Base-by-base conservation (phyloP, 2,113 vertebrate genomes). In the Dicerorhinus sumatrensis region DNA sequence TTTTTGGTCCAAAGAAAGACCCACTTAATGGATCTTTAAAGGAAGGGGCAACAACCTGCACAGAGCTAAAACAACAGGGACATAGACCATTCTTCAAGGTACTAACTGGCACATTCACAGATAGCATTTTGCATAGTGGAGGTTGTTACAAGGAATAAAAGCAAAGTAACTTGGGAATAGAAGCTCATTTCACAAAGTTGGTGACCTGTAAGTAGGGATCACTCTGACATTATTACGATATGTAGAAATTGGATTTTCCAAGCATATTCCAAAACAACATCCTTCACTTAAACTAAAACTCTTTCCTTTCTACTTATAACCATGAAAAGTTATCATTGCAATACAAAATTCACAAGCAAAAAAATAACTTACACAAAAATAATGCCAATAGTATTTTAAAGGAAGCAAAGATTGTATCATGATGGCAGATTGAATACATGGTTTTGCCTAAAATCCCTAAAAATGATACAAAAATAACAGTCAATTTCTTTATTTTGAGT, bases 1-100 rank as follows among this genome's bases (percentile, higher is more conserved):
- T 79, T 58, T 82, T 33, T n/a, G 48, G 75, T 83, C 77, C 94
- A 94, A 84, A 88, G 90, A 82, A 81, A 96, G 82, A 91, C 87
- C 51, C 75, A 83, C 62, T 33, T 72, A 72, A 25, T 72, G 75
- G 21, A 23, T 91, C 54, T 76, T 83, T 60, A 33, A 91, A 80
- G 48, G 17, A 42, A 36, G 31, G 84, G 23, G 69, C 76, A 90
- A 58, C n/a, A 65, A 42, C 81, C n/a, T 36, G 36, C 20, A 39
- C 48, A 48, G 27, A 79, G 48, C 46, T 10, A 56, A 84, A 84
- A 69, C 79, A 62, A 73, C 36, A 77, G 20, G 20, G 27, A 27
- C 18, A 5, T 18, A 21, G 14, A 33, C 25, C 42, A 31, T 27
- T 60, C 76, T 83, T 56, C 42, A 39, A 51, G 48, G 63, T 23